Evolutionary conservation across 2,888 invertebrate species (phyloP), one percentile per base, ranked within the genome.

Genomic region (Nomada ruficornis): DNA sequence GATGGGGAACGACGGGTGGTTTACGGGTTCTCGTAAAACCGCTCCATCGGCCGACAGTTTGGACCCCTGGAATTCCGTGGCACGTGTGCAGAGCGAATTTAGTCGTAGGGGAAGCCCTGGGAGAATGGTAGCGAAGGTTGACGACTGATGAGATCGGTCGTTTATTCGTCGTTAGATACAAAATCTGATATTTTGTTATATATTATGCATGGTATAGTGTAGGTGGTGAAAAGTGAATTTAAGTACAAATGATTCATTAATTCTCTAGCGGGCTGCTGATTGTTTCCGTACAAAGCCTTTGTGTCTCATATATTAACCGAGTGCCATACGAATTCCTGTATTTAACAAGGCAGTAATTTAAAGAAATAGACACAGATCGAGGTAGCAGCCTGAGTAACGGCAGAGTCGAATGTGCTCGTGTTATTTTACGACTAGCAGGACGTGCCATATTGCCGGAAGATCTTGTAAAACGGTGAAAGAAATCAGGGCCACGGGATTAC

Each of bases 11-110:
- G 42, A 20, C 52, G 26, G 42, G 78, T 55, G 64, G 5, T 76
- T 86, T 81, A 74, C 50, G 26, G 63, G 52, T 26, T n/a, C 42
- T 75, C 86, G 70, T 85, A 85, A 85, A 85, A 83, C 67, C 42
- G 20, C 59, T 77, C 68, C 50, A 83, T 77, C 68, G 64, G 57
- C 57, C 76, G 73, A 75, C 71, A 75, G 64, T 69, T 50, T 65
- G 57, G 65, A 52, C 68, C 64, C 57, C 69, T 42, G 55, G 55
- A 55, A 29, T 29, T 20, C 59, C 47, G 20, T 26, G 50, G 63
- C 65, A 47, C 44, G 54, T 36, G 52, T 29, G 50, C 60, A 54
- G 50, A 29, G 57, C 26, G 44, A 55, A n/a, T 44, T 60, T 36
- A 63, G 47, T 36, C n/a, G 20, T 7, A 5, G n/a, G 23, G 36